phyloP scores from a whole-genome alignment of 2,888 invertebrate species.

The Lordiphosa andalusiaca region DNA sequence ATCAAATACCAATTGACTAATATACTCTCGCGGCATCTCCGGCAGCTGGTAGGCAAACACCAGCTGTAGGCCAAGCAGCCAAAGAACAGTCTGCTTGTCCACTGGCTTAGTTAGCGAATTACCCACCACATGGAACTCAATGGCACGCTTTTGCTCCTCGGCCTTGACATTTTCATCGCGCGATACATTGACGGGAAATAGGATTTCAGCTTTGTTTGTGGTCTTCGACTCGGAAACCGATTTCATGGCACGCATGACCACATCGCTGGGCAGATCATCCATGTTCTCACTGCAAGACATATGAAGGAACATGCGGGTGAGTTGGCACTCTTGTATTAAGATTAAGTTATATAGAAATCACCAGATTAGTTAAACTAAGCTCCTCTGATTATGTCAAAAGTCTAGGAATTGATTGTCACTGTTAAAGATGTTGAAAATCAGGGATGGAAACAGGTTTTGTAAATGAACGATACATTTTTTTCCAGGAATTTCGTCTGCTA shows the following conservation, averaged over 20 bases:
- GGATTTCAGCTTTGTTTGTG: conserved; percentile 82
- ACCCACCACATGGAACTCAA: conserved; percentile 96
- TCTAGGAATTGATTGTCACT: no score
- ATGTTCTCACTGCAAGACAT: conserved; percentile 78
- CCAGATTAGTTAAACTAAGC: no score
- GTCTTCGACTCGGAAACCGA: conserved; percentile 91
- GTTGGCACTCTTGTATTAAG: no score
- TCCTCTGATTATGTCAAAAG: no score
- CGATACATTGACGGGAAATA: conserved; percentile 91
- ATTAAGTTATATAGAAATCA: no score
- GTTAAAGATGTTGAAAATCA: no score
- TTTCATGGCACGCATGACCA: conserved; percentile 90
- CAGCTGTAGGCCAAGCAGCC: conserved; percentile 91
- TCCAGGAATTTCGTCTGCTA: no score
- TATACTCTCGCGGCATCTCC: conserved; percentile 98
- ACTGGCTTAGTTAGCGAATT: conserved; percentile 94
- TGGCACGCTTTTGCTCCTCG: conserved; percentile 93
- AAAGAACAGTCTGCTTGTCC: conserved; percentile 94
- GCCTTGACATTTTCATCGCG: conserved; percentile 94
- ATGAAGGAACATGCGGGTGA: no score
- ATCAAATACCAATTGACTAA: conserved; percentile 96
- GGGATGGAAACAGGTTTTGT: no score
- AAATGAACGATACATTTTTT: no score
- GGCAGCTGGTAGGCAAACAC: conserved; percentile 97
- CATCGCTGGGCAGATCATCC: conserved; percentile 88